phyloP scores from a whole-genome alignment of 2,113 vertebrate genomes.

The Gnathonemus echidnorhynchus region DNA sequence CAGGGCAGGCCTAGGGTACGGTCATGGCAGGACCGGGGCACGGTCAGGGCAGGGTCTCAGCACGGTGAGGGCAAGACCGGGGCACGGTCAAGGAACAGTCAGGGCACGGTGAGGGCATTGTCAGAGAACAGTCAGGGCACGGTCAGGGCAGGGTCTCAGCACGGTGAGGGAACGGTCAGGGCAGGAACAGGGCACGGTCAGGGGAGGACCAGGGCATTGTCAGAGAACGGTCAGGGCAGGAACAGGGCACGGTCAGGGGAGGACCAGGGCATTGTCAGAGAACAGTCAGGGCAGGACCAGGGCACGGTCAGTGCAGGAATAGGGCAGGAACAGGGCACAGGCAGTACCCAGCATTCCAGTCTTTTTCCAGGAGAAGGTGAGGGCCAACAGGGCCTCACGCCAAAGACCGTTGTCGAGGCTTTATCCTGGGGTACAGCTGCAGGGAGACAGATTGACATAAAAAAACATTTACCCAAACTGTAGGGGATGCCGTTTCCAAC shows the following conservation, averaged over 20 bases:
- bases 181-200: not conserved
- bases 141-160: not conserved
- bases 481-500: not conserved
- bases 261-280: not conserved
- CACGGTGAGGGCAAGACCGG: not conserved
- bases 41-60: no score
- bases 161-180: no score
- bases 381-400: conserved; percentile 58
- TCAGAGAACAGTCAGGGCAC: not conserved
- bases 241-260: not conserved
- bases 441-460: conserved; percentile 20
- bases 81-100: not conserved
- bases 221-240: no score
- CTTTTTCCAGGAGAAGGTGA: conserved; percentile 25
- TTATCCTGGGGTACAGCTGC: conserved; percentile 92
- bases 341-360: conserved; percentile 34
- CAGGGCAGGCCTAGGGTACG: no score
- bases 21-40: no score
- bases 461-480: not conserved
- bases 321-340: conserved; percentile 13
- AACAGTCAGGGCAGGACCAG: not conserved
- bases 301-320: not conserved
- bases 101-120: not conserved
- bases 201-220: not conserved
- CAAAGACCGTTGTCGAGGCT: conserved; percentile 88